Evolutionary conservation across 2,797 vertebrate species (phyloP).

Genomic region (Chanos chanos): DNA sequence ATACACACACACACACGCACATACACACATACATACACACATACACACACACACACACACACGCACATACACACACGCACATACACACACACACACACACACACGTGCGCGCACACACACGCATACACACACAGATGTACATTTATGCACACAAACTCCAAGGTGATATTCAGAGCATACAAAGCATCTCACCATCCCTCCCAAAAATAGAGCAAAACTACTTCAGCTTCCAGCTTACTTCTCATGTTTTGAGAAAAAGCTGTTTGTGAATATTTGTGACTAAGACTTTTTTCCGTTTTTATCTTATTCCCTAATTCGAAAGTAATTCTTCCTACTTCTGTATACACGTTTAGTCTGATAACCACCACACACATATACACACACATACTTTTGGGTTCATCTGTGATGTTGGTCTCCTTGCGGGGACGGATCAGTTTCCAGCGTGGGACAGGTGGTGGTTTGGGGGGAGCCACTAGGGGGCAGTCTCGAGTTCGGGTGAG

Average conservation of each 20-base stretch:
- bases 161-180: too few relatives aligned
- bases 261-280: too few relatives aligned
- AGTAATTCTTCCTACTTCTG: too few relatives aligned
- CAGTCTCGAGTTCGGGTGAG: constrained; percentile 82
- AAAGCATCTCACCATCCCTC: too few relatives aligned
- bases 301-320: too few relatives aligned
- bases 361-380: neutral
- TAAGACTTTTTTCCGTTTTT: too few relatives aligned
- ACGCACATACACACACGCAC: constrained; percentile 6
- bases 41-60: neutral
- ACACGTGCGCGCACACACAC: neutral
- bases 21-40: neutral
- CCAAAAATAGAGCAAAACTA: too few relatives aligned
- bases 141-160: neutral
- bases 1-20: neutral
- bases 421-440: constrained; percentile 86
- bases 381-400: constrained; percentile 79
- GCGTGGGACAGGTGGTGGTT: constrained; percentile 62
- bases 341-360: too few relatives aligned
- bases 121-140: constrained; percentile 10
- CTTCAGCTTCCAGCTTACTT: too few relatives aligned
- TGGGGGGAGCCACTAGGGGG: constrained; percentile 67
- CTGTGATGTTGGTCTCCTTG: constrained; percentile 69
- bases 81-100: neutral
- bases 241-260: too few relatives aligned